Evolutionary conservation across 2,113 vertebrate species (phyloP), one percentile per base, ranked within the genome.

Genomic region (Enhydra lutris): DNA sequence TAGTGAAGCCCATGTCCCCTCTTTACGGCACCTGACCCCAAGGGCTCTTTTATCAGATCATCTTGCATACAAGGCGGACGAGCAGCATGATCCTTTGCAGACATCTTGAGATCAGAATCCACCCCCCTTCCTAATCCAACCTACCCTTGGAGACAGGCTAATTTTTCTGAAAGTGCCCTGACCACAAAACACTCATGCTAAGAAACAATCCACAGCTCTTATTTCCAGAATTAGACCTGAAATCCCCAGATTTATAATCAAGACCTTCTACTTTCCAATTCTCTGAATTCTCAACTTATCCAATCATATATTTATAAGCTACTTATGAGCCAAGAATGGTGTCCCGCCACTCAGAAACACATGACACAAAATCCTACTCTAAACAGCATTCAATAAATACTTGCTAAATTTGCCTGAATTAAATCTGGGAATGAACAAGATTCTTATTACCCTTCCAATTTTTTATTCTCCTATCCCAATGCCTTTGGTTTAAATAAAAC

Each of bases 401-500:
- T 21, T 55, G 36, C 36, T 71, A 89, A 73, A 81, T 29, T 34
- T 86, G 42, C 17, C 47, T 74, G 21, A n/a, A 50, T 52, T 67
- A 74, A 90, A 81, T 74, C 50, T 82, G 21, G 4, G 34, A 83
- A 93, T 7, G 36, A 82, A 79, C 7, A 34, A 73, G 55, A 80
- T 59, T 84, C 69, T 80, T n/a, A 92, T 10, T 78, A 31, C 4
- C 82, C 7, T 94, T 94, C 12, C 6, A n/a, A 21, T 29, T 47
- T 86, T 80, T 63, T 21, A 10, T 91, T 95, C 74, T 61, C 4
- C 45, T 23, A 86, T 79, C 5, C 42, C 2, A 21, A 80, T 89
- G 29, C 0, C 69, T 87, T 87, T 86, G 26, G 34, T 92, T 93
- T 96, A 90, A 96, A 73, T 76, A 85, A 90, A 96, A 87, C 24